These are phyloP conservation scores for Zenarchopterus dispar DNA, from an alignment of 2,797 vertebrate genomes.

Conservation along the genomic window DNA sequence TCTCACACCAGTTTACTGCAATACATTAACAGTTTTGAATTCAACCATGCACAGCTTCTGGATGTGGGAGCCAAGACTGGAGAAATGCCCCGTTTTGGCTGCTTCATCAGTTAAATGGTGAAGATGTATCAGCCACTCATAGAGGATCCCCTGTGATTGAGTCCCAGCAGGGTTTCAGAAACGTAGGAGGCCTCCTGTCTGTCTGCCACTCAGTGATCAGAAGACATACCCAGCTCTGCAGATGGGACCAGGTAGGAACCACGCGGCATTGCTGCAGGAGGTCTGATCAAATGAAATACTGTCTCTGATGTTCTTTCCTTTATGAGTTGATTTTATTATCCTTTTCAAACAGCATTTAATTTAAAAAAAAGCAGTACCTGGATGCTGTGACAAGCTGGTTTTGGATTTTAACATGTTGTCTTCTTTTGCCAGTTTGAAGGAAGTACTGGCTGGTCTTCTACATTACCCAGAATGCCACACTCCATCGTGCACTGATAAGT, in stretches of 20 bases:
- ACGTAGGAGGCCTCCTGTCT: constrained; percentile 32
- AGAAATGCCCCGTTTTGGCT: constrained; percentile 63
- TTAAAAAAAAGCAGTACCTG: too few relatives aligned
- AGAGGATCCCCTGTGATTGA: constrained; percentile 42
- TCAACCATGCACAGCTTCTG: constrained; percentile 7
- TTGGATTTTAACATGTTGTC: neutral
- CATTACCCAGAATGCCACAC: constrained; percentile 1
- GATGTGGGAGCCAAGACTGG: constrained; percentile 22
- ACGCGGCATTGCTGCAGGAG: too few relatives aligned
- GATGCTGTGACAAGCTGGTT: neutral
- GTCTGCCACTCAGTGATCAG: constrained; percentile 30
- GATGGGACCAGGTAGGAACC: neutral
- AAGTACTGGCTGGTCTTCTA: neutral
- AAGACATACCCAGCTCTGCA: neutral
- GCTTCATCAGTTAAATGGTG: constrained; percentile 69
- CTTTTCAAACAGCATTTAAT: neutral
- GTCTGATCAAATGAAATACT: neutral
- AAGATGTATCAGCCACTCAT: constrained; percentile 70
- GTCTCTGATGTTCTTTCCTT: too few relatives aligned
- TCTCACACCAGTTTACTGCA: constrained; percentile 13
- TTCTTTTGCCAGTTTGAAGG: constrained; percentile 2
- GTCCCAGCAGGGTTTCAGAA: constrained; percentile 57
- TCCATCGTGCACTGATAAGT: constrained; percentile 24
- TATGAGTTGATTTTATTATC: too few relatives aligned
- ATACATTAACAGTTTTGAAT: constrained; percentile 41